Percentiles rank a stretch among this genome's conserved stretches.
Evolutionary conservation across 2,113 vertebrate species (phyloP).

Genomic region (Lonchura striata): DNA sequence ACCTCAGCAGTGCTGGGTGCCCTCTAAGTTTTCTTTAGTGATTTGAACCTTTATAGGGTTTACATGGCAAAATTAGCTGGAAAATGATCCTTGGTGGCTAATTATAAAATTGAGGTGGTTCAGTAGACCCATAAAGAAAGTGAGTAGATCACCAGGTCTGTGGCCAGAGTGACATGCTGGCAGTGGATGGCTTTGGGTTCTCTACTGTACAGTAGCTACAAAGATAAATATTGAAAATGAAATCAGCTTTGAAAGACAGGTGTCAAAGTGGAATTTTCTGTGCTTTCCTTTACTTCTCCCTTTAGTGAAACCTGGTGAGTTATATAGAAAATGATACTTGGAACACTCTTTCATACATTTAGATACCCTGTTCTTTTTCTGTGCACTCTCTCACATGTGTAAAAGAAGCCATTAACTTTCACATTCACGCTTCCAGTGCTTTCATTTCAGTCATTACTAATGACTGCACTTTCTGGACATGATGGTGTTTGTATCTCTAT

Average conservation of each 20-base stretch:
- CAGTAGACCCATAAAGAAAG: neutral
- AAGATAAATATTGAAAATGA: conserved; percentile 63
- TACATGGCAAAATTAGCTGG: neutral
- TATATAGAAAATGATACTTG: conserved; percentile 59
- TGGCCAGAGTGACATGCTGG: neutral
- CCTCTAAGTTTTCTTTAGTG: neutral
- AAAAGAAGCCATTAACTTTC: conserved; percentile 53
- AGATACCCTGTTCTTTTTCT: neutral
- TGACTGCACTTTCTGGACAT: conserved; percentile 27
- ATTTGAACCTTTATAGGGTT: neutral
- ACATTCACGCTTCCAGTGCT: conserved; percentile 56
- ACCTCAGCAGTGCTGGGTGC: neutral
- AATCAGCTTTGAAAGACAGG: conserved; percentile 57
- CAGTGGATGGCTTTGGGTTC: neutral
- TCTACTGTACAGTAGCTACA: neutral
- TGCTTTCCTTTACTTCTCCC: conserved; percentile 51
- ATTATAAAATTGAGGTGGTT: neutral
- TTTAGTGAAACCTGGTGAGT: conserved; percentile 28
- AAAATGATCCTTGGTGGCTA: neutral
- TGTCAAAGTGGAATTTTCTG: conserved; percentile 71
- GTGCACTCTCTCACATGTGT: neutral
- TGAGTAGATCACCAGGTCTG: neutral
- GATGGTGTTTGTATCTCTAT: conserved; percentile 32
- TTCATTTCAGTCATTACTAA: conserved; percentile 50
- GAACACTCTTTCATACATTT: conserved; percentile 37